phyloP scores from a whole-genome alignment of 92 coral and sea anemone species.

The Porites divaricata region DNA sequence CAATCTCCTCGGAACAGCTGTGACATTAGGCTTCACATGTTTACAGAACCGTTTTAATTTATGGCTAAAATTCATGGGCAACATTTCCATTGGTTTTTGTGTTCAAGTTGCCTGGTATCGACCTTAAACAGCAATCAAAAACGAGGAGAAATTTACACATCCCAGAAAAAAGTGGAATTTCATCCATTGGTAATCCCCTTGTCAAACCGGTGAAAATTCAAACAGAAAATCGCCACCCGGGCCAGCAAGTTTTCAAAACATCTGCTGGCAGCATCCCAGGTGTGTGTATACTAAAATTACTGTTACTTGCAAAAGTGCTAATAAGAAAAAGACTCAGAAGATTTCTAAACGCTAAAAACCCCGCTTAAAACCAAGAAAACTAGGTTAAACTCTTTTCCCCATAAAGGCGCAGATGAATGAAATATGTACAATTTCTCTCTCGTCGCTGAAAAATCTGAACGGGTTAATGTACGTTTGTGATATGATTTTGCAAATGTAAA shows the following conservation, averaged over 20 bases:
- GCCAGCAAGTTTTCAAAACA: slow-evolving; percentile 51
- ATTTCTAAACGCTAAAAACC: slow-evolving; percentile 32
- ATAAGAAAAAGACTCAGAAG: slow-evolving; percentile 44
- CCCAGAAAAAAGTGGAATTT: slow-evolving; percentile 12
- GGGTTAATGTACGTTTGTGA: slow-evolving; percentile 19
- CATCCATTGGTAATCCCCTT: slow-evolving; percentile 15
- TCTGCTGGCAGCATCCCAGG: slow-evolving; percentile 87
- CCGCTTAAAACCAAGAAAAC: slow-evolving; percentile 1
- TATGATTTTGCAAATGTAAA: slow-evolving; percentile 19
- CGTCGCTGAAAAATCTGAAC: not conserved
- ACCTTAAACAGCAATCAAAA: not conserved
- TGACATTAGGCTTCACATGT: slow-evolving; percentile 85
- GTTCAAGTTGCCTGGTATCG: slow-evolving; percentile 45
- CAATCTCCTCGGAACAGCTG: slow-evolving; percentile 76
- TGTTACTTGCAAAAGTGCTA: slow-evolving; percentile 62
- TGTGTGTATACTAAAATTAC: slow-evolving; percentile 86
- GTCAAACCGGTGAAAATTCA: slow-evolving; percentile 35
- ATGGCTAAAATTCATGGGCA: slow-evolving; percentile 71
- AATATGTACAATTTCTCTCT: slow-evolving; percentile 3
- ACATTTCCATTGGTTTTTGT: slow-evolving; percentile 51
- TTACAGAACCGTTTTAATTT: slow-evolving; percentile 94
- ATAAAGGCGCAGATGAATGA: not conserved
- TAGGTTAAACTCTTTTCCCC: slow-evolving; percentile 1
- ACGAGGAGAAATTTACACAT: not conserved
- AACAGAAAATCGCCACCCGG: slow-evolving; percentile 48